Conservation (phyloP, 2,888 invertebrate species). For the Calameuta filiformis region DNA sequence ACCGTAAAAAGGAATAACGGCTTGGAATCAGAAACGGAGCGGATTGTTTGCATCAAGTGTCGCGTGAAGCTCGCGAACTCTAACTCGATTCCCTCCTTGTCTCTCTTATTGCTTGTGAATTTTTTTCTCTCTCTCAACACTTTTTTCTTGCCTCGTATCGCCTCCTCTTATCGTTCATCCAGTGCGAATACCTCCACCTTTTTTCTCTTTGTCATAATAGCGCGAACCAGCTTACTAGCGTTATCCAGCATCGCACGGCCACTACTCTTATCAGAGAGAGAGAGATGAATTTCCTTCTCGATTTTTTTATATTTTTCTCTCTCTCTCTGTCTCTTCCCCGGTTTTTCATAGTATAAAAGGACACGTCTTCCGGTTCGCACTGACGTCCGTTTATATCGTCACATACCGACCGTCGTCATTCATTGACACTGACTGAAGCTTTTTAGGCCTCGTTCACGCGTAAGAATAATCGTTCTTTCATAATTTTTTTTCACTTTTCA, state of each 20-base stretch:
- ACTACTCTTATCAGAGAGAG: constrained; percentile 19
- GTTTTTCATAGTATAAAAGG: background rate
- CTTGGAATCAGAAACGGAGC: constrained; percentile 42
- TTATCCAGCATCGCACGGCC: constrained; percentile 16
- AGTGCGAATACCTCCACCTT: background rate
- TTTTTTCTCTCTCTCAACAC: background rate
- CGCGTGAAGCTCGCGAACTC: constrained; percentile 17
- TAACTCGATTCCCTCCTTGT: constrained; percentile 17
- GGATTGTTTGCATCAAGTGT: constrained; percentile 41
- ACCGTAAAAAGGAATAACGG: constrained; percentile 50
- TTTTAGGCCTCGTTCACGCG: background rate
- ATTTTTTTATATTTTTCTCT: no score
- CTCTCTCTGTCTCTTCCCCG: background rate
- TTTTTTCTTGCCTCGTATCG: background rate
- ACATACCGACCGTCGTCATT: background rate
- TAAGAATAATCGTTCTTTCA: background rate
- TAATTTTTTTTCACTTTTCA: background rate
- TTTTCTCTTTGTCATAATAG: constrained; percentile 13
- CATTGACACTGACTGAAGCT: background rate
- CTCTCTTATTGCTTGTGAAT: background rate
- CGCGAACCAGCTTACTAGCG: constrained; percentile 8
- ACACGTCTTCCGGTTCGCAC: background rate
- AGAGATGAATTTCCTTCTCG: no score
- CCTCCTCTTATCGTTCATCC: background rate
- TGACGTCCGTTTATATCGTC: background rate